Evolutionary conservation across 2,113 vertebrate genomes (phyloP).

Genomic region (Oenanthe melanoleuca): DNA sequence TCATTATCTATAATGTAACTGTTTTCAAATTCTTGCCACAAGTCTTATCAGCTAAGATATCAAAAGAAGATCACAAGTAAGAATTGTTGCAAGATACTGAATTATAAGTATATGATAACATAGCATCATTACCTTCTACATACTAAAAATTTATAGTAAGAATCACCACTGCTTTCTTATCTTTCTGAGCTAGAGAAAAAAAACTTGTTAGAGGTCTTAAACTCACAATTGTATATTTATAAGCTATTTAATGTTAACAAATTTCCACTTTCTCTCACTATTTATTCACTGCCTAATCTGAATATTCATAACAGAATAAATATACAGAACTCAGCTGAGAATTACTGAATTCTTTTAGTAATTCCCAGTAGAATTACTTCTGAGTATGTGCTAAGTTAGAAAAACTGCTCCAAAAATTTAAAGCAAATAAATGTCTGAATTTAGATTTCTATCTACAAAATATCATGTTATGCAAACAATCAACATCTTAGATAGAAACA

Average conservation of each 20-base stretch:
- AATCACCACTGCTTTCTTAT: neutral
- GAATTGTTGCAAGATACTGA: neutral
- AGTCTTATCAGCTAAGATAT: neutral
- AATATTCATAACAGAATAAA: constrained; percentile 48
- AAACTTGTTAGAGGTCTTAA: neutral
- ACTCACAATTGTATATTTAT: neutral
- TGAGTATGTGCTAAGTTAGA: neutral
- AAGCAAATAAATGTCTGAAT: neutral
- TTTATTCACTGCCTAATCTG: constrained; percentile 45
- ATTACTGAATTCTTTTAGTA: neutral
- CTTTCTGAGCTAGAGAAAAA: neutral
- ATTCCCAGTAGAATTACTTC: neutral
- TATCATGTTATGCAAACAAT: neutral
- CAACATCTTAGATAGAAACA: neutral
- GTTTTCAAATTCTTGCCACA: neutral
- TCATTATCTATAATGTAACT: neutral
- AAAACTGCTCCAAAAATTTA: neutral
- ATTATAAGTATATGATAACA: neutral
- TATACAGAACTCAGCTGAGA: neutral
- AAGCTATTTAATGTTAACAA: neutral
- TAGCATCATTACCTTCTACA: neutral
- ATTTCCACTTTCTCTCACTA: neutral
- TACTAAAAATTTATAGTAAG: neutral
- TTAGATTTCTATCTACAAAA: neutral
- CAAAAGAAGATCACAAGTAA: neutral